Evolutionary conservation across 2,797 vertebrate genomes (phyloP).

Genomic region (Anguilla marmorata): DNA sequence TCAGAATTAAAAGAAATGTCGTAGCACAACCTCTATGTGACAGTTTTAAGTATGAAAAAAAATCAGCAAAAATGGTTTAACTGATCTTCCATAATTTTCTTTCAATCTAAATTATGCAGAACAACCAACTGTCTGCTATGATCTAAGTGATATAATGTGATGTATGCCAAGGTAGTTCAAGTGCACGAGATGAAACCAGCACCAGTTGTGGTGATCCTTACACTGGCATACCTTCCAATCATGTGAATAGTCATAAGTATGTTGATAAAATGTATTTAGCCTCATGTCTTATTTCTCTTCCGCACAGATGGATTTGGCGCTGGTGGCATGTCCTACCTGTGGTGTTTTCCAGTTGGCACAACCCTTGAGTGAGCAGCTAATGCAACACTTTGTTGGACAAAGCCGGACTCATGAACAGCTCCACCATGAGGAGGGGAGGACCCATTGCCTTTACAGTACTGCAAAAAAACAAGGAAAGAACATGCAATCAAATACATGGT

Average conservation of each 20-base stretch:
- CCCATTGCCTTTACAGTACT: conserved; percentile 65
- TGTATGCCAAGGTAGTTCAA: background rate
- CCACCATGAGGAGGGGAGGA: conserved; percentile 52
- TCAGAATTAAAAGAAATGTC: background rate
- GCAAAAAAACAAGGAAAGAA: conserved; percentile 36
- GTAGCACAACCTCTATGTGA: background rate
- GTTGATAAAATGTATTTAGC: background rate
- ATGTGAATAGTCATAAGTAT: background rate
- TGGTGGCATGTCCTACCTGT: conserved; percentile 57
- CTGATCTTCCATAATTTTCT: background rate
- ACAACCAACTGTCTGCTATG: background rate
- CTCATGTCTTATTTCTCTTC: background rate
- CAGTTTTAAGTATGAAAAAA: background rate
- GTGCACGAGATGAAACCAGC: background rate
- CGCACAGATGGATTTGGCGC: background rate
- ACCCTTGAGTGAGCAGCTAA: conserved; percentile 51
- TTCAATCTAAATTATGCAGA: background rate
- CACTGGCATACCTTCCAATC: background rate
- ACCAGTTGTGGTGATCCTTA: background rate
- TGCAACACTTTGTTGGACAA: conserved; percentile 47
- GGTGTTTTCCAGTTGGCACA: conserved; percentile 51
- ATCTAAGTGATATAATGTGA: background rate
- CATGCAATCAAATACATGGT: conserved; percentile 30
- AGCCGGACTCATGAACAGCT: conserved; percentile 54
- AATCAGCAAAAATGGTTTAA: background rate